Evolutionary conservation across 2,888 invertebrate species (phyloP), one percentile per base, ranked within the genome.

Genomic region (Synergus gifuensis): DNA sequence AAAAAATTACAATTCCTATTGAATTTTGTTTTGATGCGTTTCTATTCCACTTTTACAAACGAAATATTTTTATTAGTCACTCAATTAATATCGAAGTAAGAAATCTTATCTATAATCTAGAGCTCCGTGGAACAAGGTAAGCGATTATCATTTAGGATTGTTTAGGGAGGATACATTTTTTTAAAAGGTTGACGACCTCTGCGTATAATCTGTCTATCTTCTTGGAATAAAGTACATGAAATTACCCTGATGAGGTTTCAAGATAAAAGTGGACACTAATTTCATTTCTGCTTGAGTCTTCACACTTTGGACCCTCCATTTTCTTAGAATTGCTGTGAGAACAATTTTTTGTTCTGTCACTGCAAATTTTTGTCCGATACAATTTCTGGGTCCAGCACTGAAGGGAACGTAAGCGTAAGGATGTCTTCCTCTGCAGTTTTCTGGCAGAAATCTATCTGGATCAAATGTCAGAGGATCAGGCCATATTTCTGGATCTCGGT

Each of bases 381-480:
- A 91, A 79, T 90, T 91, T 83, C 91, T 86, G 0, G 88, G 87
- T 18, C 91, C 90, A 12, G 89, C 88, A 77, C 91, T 91, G 62
- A 91, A 92, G 16, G 91, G 91, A 42, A 90, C 42, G 58, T 89
- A 91, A 0, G 89, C 87, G 73, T 88, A 91, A 0, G 89, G 88
- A 84, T 90, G 88, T 77, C 89, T 84, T 11, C 81, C 83, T 66
- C 79, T 79, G 0, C 79, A 83, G 69, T 92, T 92, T 84, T 92
- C 92, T 0, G 92, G 91, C 44, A 92, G 85, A 86, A 93, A 93
- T 81, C 93, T 86, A 54, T 93, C 93, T 1, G 93, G 93, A 84
- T 93, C 91, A 81, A 93, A 93, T 81, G 87, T 90, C 54, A 91
- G 86, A n/a, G 94, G 93, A 67, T 94, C 87, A 7, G 93, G 92